Evolutionary conservation across 2,113 vertebrate species (phyloP).

Genomic region (Oreochromis aureus): DNA sequence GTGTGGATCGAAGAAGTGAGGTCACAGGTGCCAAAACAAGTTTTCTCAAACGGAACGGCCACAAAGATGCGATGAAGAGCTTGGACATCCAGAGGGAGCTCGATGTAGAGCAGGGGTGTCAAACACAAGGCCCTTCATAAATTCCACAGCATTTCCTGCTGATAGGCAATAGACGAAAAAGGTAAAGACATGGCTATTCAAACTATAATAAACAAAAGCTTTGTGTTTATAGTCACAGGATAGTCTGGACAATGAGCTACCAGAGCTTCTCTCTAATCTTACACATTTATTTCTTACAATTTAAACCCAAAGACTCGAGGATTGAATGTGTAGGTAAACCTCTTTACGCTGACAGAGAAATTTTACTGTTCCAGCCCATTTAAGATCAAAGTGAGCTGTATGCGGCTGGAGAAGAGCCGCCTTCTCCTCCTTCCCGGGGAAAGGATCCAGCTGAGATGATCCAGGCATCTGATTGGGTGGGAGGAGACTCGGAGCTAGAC

Average conservation of each 20-base stretch:
- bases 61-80: accelerated
- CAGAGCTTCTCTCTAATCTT: neutral
- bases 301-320: neutral
- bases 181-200: neutral
- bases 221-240: too few species aligned
- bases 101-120: neutral
- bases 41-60: neutral
- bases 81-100: neutral
- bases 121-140: neutral
- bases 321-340: accelerated
- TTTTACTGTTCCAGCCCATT: neutral
- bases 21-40: accelerated
- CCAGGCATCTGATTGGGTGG: neutral
- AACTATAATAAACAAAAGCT: accelerated
- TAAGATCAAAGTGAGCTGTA: neutral
- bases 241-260: too few species aligned
- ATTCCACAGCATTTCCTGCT: neutral
- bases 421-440: neutral
- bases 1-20: neutral
- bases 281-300: neutral
- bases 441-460: neutral
- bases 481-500: accelerated
- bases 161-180: neutral
- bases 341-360: neutral
- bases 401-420: neutral